Percentiles rank a stretch among this genome's conserved stretches.
Conservation (phyloP, 2,888 invertebrate genomes). For the Drosophila fulvimacula region DNA sequence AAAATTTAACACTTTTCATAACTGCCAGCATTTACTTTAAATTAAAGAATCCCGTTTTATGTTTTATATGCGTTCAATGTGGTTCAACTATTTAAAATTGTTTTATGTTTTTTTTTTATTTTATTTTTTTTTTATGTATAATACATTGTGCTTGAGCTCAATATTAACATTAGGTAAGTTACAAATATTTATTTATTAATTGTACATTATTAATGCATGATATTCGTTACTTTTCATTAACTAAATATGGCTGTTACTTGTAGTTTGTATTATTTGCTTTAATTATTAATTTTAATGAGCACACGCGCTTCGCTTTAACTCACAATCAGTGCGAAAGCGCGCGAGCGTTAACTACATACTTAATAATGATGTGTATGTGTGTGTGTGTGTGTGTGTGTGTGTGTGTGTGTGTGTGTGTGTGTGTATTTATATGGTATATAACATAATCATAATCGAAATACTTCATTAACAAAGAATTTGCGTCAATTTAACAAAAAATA, state of each 20-base stretch:
- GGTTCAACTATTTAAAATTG: slow-evolving; percentile 21
- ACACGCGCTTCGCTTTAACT: slow-evolving; percentile 21
- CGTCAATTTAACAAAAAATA: slow-evolving; percentile 69
- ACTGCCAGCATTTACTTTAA: slow-evolving; percentile 57
- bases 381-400: slow-evolving; percentile 16
- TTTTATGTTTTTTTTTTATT: background rate
- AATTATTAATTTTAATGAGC: slow-evolving; percentile 14
- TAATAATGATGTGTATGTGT: slow-evolving; percentile 32
- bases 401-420: slow-evolving; percentile 16
- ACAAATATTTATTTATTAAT: slow-evolving; percentile 64
- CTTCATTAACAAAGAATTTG: slow-evolving; percentile 70
- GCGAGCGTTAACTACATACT: slow-evolving; percentile 29
- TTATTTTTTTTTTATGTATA: slow-evolving; percentile 53
- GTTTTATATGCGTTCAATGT: slow-evolving; percentile 1
- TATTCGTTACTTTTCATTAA: slow-evolving; percentile 68
- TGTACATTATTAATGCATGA: slow-evolving; percentile 74
- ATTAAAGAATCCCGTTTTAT: slow-evolving; percentile 67
- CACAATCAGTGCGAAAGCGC: slow-evolving; percentile 23
- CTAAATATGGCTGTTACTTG: slow-evolving; percentile 76
- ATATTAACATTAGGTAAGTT: slow-evolving; percentile 52
- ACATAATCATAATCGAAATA: slow-evolving; percentile 67
- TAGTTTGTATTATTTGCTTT: slow-evolving; percentile 15
- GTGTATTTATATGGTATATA: slow-evolving; percentile 37
- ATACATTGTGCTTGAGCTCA: slow-evolving; percentile 65
- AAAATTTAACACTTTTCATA: slow-evolving; percentile 26